phyloP scores from a whole-genome alignment of 2,888 invertebrate genomes.

The Beris chalybata region DNA sequence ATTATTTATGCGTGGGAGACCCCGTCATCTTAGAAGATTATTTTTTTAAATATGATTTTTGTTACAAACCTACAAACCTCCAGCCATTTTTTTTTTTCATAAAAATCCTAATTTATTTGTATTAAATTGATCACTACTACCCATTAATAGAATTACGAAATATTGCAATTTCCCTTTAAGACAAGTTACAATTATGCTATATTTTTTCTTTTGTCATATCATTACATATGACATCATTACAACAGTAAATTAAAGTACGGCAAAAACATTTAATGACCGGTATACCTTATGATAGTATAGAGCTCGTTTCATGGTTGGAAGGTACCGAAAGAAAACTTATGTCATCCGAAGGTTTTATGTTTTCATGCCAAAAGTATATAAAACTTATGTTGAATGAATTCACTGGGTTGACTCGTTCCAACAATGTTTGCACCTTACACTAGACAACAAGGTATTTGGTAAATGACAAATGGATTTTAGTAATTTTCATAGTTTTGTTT shows the following conservation, averaged over 20 bases:
- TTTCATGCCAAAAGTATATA: slow-evolving; percentile 3
- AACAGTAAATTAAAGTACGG: slow-evolving; percentile 8
- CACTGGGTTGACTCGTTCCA: background rate
- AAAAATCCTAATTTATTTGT: too few relatives aligned
- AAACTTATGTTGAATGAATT: too few relatives aligned
- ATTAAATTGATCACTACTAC: too few relatives aligned
- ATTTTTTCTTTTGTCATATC: background rate
- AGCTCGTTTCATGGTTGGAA: slow-evolving; percentile 7
- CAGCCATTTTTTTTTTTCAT: too few relatives aligned
- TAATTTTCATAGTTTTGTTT: slow-evolving; percentile 5
- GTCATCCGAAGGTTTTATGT: background rate
- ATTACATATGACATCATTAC: slow-evolving; percentile 10
- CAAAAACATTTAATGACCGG: background rate
- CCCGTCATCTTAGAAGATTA: too few relatives aligned
- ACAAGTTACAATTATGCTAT: too few relatives aligned
- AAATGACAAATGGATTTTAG: slow-evolving; percentile 12
- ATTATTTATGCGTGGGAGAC: too few relatives aligned
- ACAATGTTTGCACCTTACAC: background rate
- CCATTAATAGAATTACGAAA: too few relatives aligned
- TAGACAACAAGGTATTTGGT: background rate
- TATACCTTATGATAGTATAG: background rate
- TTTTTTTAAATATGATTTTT: too few relatives aligned
- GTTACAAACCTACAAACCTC: too few relatives aligned
- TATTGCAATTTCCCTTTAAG: too few relatives aligned
- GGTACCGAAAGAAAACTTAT: slow-evolving; percentile 15